Percentiles rank a stretch among this genome's conserved stretches.
Evolutionary conservation across 2,797 vertebrate genomes (phyloP).

Genomic region (Xerus rutilus): DNA sequence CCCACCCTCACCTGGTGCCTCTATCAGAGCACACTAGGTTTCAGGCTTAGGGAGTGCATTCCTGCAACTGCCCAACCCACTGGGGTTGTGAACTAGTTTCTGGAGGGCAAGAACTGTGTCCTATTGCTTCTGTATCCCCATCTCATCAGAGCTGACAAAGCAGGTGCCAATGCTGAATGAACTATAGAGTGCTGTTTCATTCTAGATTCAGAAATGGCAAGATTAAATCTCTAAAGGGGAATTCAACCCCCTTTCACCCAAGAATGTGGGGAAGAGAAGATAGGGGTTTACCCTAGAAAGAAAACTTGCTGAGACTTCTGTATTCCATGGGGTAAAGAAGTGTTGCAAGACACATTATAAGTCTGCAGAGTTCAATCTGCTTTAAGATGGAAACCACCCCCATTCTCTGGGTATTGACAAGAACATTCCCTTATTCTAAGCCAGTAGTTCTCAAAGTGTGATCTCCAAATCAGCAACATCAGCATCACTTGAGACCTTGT

Average conservation of each 20-base stretch:
- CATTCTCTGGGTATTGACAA: not conserved
- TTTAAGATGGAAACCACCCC: not conserved
- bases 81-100: not conserved
- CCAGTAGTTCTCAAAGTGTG: not conserved
- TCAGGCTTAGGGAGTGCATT: not conserved
- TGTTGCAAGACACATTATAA: rapidly evolving
- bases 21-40: not conserved
- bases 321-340: not conserved
- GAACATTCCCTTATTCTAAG: not conserved
- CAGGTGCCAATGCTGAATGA: not conserved
- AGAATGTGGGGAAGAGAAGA: not conserved
- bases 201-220: not conserved
- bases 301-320: not conserved
- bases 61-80: not conserved
- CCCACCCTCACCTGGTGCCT: not conserved
- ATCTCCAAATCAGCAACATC: not conserved
- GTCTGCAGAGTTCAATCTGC: not conserved
- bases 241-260: not conserved
- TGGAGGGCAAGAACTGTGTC: not conserved
- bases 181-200: not conserved
- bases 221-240: not conserved
- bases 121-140: not conserved
- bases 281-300: not conserved
- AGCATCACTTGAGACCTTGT: not conserved
- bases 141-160: not conserved